Evolutionary conservation across 2,113 vertebrate genomes (phyloP).

Genomic region (Zosterops pallidus): DNA sequence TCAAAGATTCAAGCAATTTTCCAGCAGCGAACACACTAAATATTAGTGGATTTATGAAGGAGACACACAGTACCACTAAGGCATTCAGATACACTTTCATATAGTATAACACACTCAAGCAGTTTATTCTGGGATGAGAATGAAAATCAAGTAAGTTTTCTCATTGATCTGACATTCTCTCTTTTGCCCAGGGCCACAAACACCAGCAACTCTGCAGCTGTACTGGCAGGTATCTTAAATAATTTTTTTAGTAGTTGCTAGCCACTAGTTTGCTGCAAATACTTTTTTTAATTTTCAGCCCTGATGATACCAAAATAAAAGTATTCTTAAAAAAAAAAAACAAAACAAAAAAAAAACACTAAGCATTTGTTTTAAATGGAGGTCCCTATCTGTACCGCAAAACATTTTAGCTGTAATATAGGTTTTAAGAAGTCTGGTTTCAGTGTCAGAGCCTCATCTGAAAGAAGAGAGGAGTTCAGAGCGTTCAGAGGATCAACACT

Average conservation of each 20-base stretch:
- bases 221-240: background rate
- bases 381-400: background rate
- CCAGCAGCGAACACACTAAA: background rate
- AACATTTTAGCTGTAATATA: background rate
- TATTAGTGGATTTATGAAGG: background rate
- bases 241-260: background rate
- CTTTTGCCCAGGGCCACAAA: background rate
- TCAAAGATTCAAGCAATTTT: background rate
- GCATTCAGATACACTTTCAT: background rate
- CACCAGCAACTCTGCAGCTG: background rate
- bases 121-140: conserved; percentile 1
- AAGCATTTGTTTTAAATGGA: background rate
- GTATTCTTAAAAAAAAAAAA: background rate
- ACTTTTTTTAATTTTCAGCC: background rate
- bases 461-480: background rate
- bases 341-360: background rate
- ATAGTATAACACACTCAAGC: background rate
- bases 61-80: background rate
- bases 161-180: background rate
- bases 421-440: background rate
- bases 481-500: background rate
- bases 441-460: background rate
- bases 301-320: background rate
- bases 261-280: background rate
- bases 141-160: background rate